Conservation (phyloP, 1,140 invertebrate species). For the Philaenus spumarius region DNA sequence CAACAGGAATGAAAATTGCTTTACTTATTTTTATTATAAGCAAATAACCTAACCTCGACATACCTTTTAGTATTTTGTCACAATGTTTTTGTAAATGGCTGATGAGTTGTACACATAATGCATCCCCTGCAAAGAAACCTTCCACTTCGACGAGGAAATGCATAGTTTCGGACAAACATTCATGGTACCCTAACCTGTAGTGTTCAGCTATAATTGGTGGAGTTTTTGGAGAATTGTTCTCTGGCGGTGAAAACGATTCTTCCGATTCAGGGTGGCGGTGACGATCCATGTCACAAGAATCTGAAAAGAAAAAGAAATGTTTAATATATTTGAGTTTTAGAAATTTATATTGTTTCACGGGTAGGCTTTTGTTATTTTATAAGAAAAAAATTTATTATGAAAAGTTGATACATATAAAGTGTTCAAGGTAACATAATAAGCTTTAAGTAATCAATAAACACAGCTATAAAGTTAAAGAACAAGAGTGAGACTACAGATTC, state of each 20-base stretch:
- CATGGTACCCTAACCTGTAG: slow-evolving; percentile 75
- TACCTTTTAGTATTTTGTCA: slow-evolving; percentile 57
- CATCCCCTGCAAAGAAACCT: slow-evolving; percentile 67
- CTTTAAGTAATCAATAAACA: no score
- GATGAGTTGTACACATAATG: slow-evolving; percentile 71
- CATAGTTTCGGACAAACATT: slow-evolving; percentile 83
- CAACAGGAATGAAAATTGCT: no score
- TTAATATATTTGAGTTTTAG: no score
- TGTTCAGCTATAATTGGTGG: slow-evolving; percentile 42
- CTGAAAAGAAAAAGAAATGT: not conserved
- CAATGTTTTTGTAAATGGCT: slow-evolving; percentile 79
- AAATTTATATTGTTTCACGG: no score
- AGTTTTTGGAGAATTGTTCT: slow-evolving; percentile 19
- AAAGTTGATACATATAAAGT: no score
- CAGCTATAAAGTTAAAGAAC: no score
- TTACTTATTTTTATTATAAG: no score
- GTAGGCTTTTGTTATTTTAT: no score
- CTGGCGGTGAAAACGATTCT: slow-evolving; percentile 9
- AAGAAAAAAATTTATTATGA: no score
- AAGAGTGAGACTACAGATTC: no score
- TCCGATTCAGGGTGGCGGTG: not conserved
- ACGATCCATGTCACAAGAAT: not conserved
- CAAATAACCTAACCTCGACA: slow-evolving; percentile 1
- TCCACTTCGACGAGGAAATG: slow-evolving; percentile 83
- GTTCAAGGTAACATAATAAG: no score